Evolutionary conservation across 2,888 invertebrate species (phyloP).

Genomic region (Lochmaea crataegi): DNA sequence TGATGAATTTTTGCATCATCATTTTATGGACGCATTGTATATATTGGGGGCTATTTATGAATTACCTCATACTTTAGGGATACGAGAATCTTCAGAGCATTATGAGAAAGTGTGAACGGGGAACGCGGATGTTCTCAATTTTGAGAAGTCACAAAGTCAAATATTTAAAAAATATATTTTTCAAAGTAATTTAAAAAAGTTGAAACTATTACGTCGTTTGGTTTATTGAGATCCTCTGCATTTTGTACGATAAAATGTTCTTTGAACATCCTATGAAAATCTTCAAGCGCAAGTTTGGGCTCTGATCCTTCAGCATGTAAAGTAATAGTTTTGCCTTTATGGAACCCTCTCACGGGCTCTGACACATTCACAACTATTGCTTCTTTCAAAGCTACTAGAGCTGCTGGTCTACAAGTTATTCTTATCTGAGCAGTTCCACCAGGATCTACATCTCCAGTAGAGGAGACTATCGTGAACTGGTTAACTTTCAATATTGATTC

Average conservation of each 20-base stretch:
- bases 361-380: slow-evolving; percentile 60
- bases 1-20: no score
- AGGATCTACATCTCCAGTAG: slow-evolving; percentile 60
- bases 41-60: no score
- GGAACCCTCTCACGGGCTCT: slow-evolving; percentile 67
- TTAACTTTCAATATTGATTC: slow-evolving; percentile 56
- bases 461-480: slow-evolving; percentile 60
- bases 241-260: slow-evolving; percentile 71
- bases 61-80: no score
- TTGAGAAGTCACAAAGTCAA: no score
- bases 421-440: slow-evolving; percentile 57
- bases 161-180: no score
- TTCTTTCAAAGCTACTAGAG: slow-evolving; percentile 59
- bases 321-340: slow-evolving; percentile 66
- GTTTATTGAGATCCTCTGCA: slow-evolving; percentile 67
- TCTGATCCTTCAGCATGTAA: slow-evolving; percentile 70
- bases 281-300: slow-evolving; percentile 70
- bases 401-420: slow-evolving; percentile 60
- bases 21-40: no score
- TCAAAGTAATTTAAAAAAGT: not conserved
- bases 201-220: slow-evolving; percentile 60
- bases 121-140: no score
- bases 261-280: slow-evolving; percentile 70
- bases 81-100: no score
- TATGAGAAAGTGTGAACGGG: no score